Base-by-base conservation (phyloP, 2,888 invertebrate genomes). In the Fabriciana adippe region DNA sequence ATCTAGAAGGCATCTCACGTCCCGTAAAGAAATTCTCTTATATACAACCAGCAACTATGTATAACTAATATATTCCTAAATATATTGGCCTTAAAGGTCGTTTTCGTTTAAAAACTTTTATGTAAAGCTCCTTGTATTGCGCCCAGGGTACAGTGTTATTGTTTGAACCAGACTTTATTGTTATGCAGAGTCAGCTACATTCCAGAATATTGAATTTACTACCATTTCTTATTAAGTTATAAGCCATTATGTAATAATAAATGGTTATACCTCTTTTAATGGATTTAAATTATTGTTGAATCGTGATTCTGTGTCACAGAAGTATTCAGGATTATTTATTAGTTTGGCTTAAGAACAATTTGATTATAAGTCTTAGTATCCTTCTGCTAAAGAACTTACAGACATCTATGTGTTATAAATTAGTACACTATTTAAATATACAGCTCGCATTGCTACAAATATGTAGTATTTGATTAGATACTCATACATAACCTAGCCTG, bases 1-100 rank as follows among this genome's bases (percentile, higher is more conserved):
- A 71, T 73, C 72, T 70, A 55, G 60, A 48, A 78, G 67, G 57
- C 78, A 70, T 70, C 71, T 75, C 77, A 77, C 76, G 77, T 76
- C 60, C 68, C 64, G 65, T 71, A 70, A 62, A 75, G 47, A 66
- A 75, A 76, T 77, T 74, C 76, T 70, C 72, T 62, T 57, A 72
- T 50, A 21, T 48, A 65, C 55, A 61, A 26, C 45, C 14, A 15
- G 35, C 62, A 21, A 16, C n/a, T 45, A 4, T 21, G 16, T 15
- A 41, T 3, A 13, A 6, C 53, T 11, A 47, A 50, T 26, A 35
- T 55, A 61, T 21, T 16, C 59, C 15, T 54, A 64, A 60, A n/a
- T 21, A 0, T 14, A n/a, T 16, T 14, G 1, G 14, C 0, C 0
- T 47, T 66, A 65, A 64, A 45, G 65, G 35, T 48, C 18, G 64